These are phyloP conservation scores for Cacoxenus indagator DNA, from an alignment of 2,888 invertebrate genomes.

Conservation along the genomic window DNA sequence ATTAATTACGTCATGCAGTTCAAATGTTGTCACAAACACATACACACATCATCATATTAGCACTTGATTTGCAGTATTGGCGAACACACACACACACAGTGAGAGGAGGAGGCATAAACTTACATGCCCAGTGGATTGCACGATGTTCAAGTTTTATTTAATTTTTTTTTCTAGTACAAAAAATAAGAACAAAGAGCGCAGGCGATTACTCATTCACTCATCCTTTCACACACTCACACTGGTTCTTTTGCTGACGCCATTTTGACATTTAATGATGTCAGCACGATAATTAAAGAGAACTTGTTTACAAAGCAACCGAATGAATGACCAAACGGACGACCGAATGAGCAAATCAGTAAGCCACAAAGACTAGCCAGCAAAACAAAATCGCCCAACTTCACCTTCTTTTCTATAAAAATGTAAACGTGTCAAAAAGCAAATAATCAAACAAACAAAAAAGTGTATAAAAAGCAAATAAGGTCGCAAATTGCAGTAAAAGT, in stretches of 20 bases:
- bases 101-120: neutral
- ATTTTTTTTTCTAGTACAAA: too few species aligned
- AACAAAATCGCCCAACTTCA: neutral
- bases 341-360: constrained; percentile 2
- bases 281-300: constrained; percentile 68
- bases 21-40: constrained; percentile 58
- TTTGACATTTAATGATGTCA: constrained; percentile 56
- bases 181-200: neutral
- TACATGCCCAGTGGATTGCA: neutral
- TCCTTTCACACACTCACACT: too few species aligned
- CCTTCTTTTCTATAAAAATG: neutral
- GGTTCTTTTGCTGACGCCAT: constrained; percentile 1
- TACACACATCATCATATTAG: neutral
- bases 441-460: constrained; percentile 6
- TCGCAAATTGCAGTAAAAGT: neutral
- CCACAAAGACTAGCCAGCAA: neutral
- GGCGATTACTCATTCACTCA: neutral
- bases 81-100: too few species aligned
- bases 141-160: too few species aligned
- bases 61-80: too few species aligned
- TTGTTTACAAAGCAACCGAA: constrained; percentile 55
- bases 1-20: constrained; percentile 61
- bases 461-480: neutral
- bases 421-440: neutral
- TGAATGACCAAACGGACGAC: constrained; percentile 2